These are phyloP conservation scores for Lycorma delicatula DNA, from an alignment of 1,140 invertebrate genomes.

Conservation along the genomic window DNA sequence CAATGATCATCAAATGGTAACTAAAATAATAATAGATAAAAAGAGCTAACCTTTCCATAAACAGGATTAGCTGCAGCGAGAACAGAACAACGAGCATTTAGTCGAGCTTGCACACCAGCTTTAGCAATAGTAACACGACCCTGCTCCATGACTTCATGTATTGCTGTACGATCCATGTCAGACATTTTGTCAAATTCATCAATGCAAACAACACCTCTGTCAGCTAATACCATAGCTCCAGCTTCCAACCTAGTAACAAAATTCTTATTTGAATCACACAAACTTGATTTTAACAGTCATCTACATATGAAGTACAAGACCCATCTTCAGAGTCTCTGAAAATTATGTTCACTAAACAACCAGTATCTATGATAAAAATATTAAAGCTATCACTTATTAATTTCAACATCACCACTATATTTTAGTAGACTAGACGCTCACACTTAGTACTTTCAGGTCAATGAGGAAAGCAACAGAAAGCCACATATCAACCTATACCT, in stretches of 20 bases:
- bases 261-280: too few relatives aligned
- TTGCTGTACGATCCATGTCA: slow-evolving; percentile 97
- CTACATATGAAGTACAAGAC: too few relatives aligned
- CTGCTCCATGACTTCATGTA: slow-evolving; percentile 98
- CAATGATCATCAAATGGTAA: not conserved
- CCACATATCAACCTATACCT: too few relatives aligned
- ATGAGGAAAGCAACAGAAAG: too few relatives aligned
- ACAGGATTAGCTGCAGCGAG: slow-evolving; percentile 99
- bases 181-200: slow-evolving; percentile 99
- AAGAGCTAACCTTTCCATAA: slow-evolving; percentile 73
- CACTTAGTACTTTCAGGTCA: too few relatives aligned
- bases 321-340: too few relatives aligned
- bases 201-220: slow-evolving; percentile 96
- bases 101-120: slow-evolving; percentile 94
- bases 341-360: too few relatives aligned
- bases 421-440: too few relatives aligned
- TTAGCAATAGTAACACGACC: slow-evolving; percentile 96
- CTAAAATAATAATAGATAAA: not conserved
- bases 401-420: too few relatives aligned
- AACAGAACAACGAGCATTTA: slow-evolving; percentile 97
- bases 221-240: slow-evolving; percentile 98
- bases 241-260: slow-evolving; percentile 70
- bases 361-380: too few relatives aligned
- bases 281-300: too few relatives aligned
- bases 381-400: too few relatives aligned